Conservation (phyloP, 1,140 invertebrate genomes). For the Drosophila gunungcola region DNA sequence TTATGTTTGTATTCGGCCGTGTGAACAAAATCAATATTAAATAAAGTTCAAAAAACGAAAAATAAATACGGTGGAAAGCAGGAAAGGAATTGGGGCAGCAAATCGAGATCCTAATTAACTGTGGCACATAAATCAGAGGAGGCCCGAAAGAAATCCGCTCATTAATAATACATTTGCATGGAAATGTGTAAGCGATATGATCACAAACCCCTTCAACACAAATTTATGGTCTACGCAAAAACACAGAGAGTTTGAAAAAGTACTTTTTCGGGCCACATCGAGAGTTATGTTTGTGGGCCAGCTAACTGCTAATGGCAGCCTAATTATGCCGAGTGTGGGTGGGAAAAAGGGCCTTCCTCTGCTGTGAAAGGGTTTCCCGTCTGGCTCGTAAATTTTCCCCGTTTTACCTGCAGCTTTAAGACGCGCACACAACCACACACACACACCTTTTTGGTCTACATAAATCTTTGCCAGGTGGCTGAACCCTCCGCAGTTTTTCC, state of each 20-base stretch:
- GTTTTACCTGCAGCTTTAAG: slow-evolving; percentile 46
- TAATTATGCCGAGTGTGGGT: slow-evolving; percentile 65
- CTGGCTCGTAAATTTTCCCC: slow-evolving; percentile 69
- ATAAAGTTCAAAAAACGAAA: slow-evolving; percentile 11
- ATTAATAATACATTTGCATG: slow-evolving; percentile 79
- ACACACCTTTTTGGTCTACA: slow-evolving; percentile 70
- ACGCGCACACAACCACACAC: slow-evolving; percentile 51
- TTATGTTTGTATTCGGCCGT: slow-evolving; percentile 27
- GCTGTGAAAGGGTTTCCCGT: slow-evolving; percentile 48
- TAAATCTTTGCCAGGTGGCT: slow-evolving; percentile 78
- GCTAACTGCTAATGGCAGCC: slow-evolving; percentile 75
- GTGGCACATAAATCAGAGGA: slow-evolving; percentile 67
- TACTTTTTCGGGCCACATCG: slow-evolving; percentile 41
- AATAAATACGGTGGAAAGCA: not conserved
- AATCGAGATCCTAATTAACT: slow-evolving; percentile 73
- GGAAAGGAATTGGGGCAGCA: slow-evolving; percentile 47
- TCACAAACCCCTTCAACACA: slow-evolving; percentile 47
- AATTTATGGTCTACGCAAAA: slow-evolving; percentile 65
- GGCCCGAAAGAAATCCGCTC: slow-evolving; percentile 48
- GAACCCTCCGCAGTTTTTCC: slow-evolving; percentile 34
- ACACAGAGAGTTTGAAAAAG: slow-evolving; percentile 29
- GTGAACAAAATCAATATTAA: slow-evolving; percentile 31
- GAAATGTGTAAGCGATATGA: slow-evolving; percentile 62
- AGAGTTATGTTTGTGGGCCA: slow-evolving; percentile 54
- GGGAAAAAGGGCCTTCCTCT: not conserved